Evolutionary conservation across 2,797 vertebrate species (phyloP).

Genomic region (Syngnathus rostellatus): DNA sequence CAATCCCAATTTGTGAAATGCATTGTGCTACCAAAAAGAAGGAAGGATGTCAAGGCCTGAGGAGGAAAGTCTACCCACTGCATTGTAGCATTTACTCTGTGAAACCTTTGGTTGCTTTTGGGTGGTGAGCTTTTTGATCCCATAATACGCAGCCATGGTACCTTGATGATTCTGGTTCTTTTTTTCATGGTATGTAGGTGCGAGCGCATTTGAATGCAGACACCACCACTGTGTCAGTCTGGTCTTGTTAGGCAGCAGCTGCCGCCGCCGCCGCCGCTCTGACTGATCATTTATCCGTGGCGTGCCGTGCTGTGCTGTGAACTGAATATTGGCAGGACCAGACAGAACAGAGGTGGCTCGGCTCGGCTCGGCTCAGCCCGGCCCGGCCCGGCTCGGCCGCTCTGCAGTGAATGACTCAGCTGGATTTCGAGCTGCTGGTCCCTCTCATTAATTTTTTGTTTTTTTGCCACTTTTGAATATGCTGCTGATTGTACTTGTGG

Average conservation of each 20-base stretch:
- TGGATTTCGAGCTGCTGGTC: conserved; percentile 10
- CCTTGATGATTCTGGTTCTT: too few species aligned
- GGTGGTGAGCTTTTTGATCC: not conserved
- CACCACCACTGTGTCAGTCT: conserved; percentile 16
- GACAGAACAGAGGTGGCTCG: conserved; percentile 23
- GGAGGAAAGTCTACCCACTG: conserved; percentile 14
- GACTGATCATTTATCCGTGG: conserved; percentile 51
- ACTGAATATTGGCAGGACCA: conserved; percentile 36
- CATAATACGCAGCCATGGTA: not conserved
- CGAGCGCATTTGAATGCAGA: not conserved
- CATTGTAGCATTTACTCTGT: conserved; percentile 20
- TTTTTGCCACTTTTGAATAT: not conserved
- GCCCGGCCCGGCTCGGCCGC: conserved; percentile 25
- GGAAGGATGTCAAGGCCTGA: conserved; percentile 4
- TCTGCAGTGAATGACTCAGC: conserved; percentile 56
- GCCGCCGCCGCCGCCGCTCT: conserved; percentile 18
- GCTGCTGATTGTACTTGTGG: not conserved
- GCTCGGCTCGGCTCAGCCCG: conserved; percentile 6
- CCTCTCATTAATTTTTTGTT: not conserved
- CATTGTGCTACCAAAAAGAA: conserved; percentile 22
- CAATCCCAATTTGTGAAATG: conserved; percentile 21
- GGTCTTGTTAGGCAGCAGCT: conserved; percentile 23
- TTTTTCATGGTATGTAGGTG: not conserved
- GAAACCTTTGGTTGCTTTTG: not conserved
- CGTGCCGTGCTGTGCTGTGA: conserved; percentile 20